Conservation (phyloP, 2,888 invertebrate genomes). For the Eucriotettix oculatus region DNA sequence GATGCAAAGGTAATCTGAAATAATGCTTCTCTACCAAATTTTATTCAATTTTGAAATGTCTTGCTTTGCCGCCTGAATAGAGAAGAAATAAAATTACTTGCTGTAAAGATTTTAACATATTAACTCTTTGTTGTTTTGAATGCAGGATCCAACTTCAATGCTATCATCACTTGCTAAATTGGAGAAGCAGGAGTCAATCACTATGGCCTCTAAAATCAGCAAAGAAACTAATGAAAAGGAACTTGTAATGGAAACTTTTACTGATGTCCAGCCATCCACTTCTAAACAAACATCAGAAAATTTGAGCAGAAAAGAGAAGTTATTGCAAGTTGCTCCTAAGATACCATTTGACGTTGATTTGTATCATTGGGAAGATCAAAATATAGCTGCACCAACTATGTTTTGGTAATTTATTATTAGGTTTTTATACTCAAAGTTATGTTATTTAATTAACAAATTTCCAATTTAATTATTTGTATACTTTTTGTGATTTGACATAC, state of each 20-base stretch:
- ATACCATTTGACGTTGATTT: slow-evolving; percentile 31
- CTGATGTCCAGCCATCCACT: slow-evolving; percentile 5
- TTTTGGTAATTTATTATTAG: slow-evolving; percentile 21
- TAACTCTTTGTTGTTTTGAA: background rate
- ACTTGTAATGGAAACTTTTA: too few relatives aligned
- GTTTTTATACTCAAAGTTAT: background rate
- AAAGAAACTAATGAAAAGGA: too few relatives aligned
- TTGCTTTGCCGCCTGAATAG: too few relatives aligned
- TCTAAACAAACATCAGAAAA: background rate
- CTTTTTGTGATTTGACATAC: too few relatives aligned
- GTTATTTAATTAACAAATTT: too few relatives aligned
- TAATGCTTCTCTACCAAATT: too few relatives aligned
- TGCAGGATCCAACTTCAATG: slow-evolving; percentile 16
- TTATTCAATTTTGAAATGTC: too few relatives aligned
- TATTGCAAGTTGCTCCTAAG: slow-evolving; percentile 25
- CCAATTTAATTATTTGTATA: too few relatives aligned
- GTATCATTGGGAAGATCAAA: slow-evolving; percentile 32
- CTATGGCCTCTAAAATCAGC: too few relatives aligned
- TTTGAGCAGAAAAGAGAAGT: slow-evolving; percentile 17
- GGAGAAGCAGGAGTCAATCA: too few relatives aligned
- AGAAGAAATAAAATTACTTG: too few relatives aligned
- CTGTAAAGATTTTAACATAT: too few relatives aligned
- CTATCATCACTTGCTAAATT: background rate
- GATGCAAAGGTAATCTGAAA: slow-evolving; percentile 11
- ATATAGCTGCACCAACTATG: slow-evolving; percentile 25